Base-by-base conservation (phyloP, 1,140 invertebrate species). In the Heliconius melpomene region DNA sequence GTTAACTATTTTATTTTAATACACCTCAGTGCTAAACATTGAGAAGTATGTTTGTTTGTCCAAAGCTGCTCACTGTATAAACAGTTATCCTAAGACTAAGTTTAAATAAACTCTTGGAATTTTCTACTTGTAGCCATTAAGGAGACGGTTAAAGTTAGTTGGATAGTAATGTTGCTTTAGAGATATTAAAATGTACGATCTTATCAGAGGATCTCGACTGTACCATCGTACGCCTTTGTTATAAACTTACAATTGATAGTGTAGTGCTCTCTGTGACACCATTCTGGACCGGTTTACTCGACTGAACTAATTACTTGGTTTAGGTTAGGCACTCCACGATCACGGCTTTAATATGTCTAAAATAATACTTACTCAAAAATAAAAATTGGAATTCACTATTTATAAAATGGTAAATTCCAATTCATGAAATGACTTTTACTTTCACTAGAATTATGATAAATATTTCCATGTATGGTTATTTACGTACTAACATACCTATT, bases 141-240 rank as follows among this genome's bases (percentile, higher is more conserved):
- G 13, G 60, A 66, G 60, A 66, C 60, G 60, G 60, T 66, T 66
- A 66, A 66, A 66, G 60, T 66, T 66, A 66, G 60, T 66, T 66
- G 60, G 60, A 66, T 66, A 66, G 60, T 66, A 26, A 29, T 66
- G 60, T 66, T 66, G 60, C 60, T 29, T 66, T 66, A 66, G 60
- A 66, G 60, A 66, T 66, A 66, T 66, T 66, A 66, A 66, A 66
- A 66, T 66, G 26, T 66, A 66, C 23, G 60, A 66, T 66, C 60
- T 66, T 29, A 66, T 66, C 60, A 66, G 29, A 26, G 60, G 23
- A 66, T 66, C 60, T 66, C 60, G 60, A 66, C 54, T 60, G 54
- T 60, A 60, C 60, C 26, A 29, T 66, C 29, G 60, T 66, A 66
- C 60, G 60, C 60, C 60, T 29, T 66, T 66, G 60, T 66, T 66